These are phyloP conservation scores for Indri indri DNA, from an alignment of 2,113 vertebrate genomes.

Conservation along the genomic window DNA sequence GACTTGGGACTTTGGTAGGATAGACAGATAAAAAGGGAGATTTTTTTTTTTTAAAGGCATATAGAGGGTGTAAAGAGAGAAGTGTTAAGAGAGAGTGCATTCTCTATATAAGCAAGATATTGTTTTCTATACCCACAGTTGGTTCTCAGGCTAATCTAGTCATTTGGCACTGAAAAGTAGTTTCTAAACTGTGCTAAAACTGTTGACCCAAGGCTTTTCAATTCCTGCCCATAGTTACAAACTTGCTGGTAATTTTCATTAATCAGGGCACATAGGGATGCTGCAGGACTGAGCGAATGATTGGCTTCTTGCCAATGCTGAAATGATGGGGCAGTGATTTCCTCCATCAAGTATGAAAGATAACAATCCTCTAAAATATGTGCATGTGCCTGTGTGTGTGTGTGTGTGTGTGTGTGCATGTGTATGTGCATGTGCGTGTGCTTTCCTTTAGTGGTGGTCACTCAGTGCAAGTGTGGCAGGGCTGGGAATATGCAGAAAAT, in stretches of 20 bases:
- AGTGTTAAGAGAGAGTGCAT: neutral
- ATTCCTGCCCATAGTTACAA: slow-evolving; percentile 25
- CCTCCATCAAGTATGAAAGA: neutral
- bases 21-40: slow-evolving; percentile 33
- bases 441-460: neutral
- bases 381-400: neutral
- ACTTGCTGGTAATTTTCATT: slow-evolving; percentile 57
- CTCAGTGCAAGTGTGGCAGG: neutral
- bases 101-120: neutral
- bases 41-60: neutral
- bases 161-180: slow-evolving; percentile 1
- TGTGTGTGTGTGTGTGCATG: neutral
- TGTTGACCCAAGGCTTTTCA: slow-evolving; percentile 45
- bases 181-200: slow-evolving; percentile 42
- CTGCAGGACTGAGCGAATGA: neutral
- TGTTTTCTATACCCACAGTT: neutral
- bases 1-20: neutral
- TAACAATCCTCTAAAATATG: neutral
- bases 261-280: neutral
- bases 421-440: neutral
- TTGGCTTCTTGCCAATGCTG: slow-evolving; percentile 8
- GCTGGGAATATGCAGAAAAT: neutral
- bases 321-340: neutral
- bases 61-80: neutral
- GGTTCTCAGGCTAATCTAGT: slow-evolving; percentile 49